phyloP scores from a whole-genome alignment of 2,888 invertebrate species.

The Orchesellides sinensis region DNA sequence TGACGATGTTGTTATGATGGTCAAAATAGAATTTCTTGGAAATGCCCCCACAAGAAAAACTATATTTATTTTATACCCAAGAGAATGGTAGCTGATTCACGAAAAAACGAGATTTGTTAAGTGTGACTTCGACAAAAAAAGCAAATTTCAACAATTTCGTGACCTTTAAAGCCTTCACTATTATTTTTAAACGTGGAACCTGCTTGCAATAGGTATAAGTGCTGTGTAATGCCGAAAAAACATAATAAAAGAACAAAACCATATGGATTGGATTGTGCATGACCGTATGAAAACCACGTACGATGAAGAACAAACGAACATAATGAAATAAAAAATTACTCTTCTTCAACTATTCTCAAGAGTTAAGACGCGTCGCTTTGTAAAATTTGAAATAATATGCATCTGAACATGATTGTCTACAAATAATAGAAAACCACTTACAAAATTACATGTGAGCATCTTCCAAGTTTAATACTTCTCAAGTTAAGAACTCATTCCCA shows the following conservation, averaged over 20 bases:
- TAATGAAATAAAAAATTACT: not conserved
- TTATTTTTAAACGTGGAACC: not conserved
- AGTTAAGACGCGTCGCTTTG: not conserved
- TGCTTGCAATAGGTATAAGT: conserved; percentile 6
- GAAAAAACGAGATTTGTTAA: conserved; percentile 13
- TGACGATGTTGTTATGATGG: not conserved
- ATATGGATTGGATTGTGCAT: conserved; percentile 3
- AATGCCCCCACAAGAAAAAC: not conserved
- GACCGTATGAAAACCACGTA: conserved; percentile 18
- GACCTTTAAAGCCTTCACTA: conserved; percentile 44
- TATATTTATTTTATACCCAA: not conserved
- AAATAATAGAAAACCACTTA: not conserved
- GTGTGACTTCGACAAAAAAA: conserved; percentile 7
- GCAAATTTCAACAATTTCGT: too few relatives aligned
- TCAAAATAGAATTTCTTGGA: not conserved
- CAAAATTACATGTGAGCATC: not conserved
- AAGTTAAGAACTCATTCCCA: too few relatives aligned
- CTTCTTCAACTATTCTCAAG: not conserved
- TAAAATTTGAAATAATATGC: not conserved
- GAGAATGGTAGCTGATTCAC: not conserved
- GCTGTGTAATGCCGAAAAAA: not conserved
- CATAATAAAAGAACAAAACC: not conserved
- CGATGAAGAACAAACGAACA: not conserved
- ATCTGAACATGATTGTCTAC: not conserved
- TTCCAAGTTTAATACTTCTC: not conserved